Percentiles rank a stretch among this genome's conserved stretches.
Evolutionary conservation across 1,140 invertebrate species (phyloP).

Genomic region (Caenorhabditis latens): DNA sequence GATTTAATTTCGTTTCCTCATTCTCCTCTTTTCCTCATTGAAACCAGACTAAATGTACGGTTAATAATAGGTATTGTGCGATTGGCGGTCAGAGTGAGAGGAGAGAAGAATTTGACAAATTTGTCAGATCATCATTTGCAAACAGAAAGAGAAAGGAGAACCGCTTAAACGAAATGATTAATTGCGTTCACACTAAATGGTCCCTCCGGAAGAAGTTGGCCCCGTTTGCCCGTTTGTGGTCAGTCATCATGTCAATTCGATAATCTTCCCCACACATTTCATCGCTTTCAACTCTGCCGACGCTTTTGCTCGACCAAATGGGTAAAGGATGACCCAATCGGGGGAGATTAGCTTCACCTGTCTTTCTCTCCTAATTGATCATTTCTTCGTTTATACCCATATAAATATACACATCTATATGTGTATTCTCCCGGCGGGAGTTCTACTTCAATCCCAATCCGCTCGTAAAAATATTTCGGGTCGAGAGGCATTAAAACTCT

Average conservation of each 20-base stretch:
- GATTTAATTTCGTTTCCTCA: slow-evolving; percentile 29
- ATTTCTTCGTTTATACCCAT: not conserved
- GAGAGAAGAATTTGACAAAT: not conserved
- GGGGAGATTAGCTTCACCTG: not conserved
- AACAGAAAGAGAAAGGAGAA: not conserved
- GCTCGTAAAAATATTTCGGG: slow-evolving; percentile 32
- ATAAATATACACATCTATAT: not conserved
- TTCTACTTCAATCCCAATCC: slow-evolving; percentile 1
- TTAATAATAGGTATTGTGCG: slow-evolving; percentile 48
- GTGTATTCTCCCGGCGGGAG: slow-evolving; percentile 19
- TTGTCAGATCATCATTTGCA: not conserved
- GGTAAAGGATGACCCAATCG: not conserved
- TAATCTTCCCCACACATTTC: slow-evolving; percentile 29
- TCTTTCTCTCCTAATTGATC: not conserved
- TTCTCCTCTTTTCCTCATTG: not conserved
- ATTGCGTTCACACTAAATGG: slow-evolving; percentile 31
- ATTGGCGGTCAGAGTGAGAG: too few relatives aligned
- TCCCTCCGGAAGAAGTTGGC: slow-evolving; percentile 47
- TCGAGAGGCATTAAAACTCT: not conserved
- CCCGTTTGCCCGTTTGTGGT: not conserved
- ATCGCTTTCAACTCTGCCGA: slow-evolving; percentile 21
- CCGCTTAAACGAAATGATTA: slow-evolving; percentile 32
- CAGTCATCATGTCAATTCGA: slow-evolving; percentile 38
- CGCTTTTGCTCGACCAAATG: not conserved
- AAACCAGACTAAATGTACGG: slow-evolving; percentile 47